Evolutionary conservation across 2,888 invertebrate genomes (phyloP).

Genomic region (Brachyopa scutellaris): DNA sequence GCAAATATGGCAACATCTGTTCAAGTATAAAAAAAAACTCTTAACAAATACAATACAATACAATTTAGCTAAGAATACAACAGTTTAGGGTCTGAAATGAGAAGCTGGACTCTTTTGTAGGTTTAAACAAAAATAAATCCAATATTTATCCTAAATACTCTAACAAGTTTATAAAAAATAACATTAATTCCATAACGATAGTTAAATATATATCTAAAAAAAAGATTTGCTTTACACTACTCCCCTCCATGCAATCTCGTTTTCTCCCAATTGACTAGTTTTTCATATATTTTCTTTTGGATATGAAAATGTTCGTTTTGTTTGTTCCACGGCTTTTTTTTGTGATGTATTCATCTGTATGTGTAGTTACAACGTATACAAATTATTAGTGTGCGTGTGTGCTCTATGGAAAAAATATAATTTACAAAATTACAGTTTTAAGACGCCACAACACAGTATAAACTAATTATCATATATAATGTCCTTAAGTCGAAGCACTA

Average conservation of each 20-base stretch:
- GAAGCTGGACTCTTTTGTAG: constrained; percentile 21
- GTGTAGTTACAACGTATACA: constrained; percentile 66
- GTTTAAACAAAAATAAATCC: constrained; percentile 19
- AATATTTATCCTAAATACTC: constrained; percentile 28
- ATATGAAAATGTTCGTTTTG: constrained; percentile 22
- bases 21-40: constrained; percentile 17
- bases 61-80: constrained; percentile 62
- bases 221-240: constrained; percentile 18
- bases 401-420: constrained; percentile 27
- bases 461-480: constrained; percentile 19
- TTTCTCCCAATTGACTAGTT: constrained; percentile 64
- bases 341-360: too few species aligned
- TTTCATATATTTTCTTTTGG: constrained; percentile 25
- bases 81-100: constrained; percentile 27
- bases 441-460: constrained; percentile 51
- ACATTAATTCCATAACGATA: constrained; percentile 55
- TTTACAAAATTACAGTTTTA: constrained; percentile 45
- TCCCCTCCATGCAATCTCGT: constrained; percentile 15
- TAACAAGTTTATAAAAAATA: constrained; percentile 56
- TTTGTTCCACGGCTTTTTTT: constrained; percentile 2
- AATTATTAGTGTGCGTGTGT: constrained; percentile 45
- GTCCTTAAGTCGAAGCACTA: constrained; percentile 39
- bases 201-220: constrained; percentile 12
- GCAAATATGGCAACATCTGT: constrained; percentile 32
- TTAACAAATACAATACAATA: constrained; percentile 39